phyloP scores from a whole-genome alignment of 92 coral and sea anemone species.

The Siderastrea radians region DNA sequence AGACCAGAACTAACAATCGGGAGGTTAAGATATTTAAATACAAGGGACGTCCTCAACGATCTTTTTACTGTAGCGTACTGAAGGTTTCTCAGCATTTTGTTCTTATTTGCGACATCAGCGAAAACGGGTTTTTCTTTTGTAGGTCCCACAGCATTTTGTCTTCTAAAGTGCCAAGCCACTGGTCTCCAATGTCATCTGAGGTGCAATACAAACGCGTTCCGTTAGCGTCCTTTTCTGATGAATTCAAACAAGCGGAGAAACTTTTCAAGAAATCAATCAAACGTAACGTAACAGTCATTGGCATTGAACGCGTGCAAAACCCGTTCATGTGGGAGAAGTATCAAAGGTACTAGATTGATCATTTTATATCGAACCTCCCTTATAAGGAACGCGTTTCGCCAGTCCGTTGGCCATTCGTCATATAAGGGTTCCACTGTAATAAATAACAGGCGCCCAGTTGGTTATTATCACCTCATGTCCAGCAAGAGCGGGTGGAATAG shows the following conservation, averaged over 20 bases:
- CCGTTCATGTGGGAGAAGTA: not conserved
- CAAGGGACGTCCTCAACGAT: too few relatives aligned
- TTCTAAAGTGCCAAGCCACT: conserved; percentile 3
- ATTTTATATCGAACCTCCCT: not conserved
- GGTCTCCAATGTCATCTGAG: conserved; percentile 6
- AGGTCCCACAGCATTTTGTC: not conserved
- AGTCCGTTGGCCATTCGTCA: too few relatives aligned
- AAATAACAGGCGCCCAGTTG: too few relatives aligned
- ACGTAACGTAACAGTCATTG: conserved; percentile 11
- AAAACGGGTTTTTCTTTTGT: not conserved
- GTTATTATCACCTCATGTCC: too few relatives aligned
- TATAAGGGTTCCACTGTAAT: too few relatives aligned
- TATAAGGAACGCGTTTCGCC: too few relatives aligned
- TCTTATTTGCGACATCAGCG: too few relatives aligned
- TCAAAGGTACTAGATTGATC: conserved; percentile 37
- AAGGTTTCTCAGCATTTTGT: too few relatives aligned
- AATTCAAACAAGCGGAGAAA: conserved; percentile 43
- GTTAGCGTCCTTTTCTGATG: conserved; percentile 7
- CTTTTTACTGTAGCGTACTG: too few relatives aligned
- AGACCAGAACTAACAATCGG: too few relatives aligned
- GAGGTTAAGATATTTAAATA: too few relatives aligned
- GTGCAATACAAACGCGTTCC: conserved; percentile 4
- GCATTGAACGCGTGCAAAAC: conserved; percentile 7
- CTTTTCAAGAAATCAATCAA: conserved; percentile 29
- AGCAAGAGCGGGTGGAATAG: too few relatives aligned